These are phyloP conservation scores for Luperina testacea DNA, from an alignment of 2,888 invertebrate genomes.

Conservation along the genomic window DNA sequence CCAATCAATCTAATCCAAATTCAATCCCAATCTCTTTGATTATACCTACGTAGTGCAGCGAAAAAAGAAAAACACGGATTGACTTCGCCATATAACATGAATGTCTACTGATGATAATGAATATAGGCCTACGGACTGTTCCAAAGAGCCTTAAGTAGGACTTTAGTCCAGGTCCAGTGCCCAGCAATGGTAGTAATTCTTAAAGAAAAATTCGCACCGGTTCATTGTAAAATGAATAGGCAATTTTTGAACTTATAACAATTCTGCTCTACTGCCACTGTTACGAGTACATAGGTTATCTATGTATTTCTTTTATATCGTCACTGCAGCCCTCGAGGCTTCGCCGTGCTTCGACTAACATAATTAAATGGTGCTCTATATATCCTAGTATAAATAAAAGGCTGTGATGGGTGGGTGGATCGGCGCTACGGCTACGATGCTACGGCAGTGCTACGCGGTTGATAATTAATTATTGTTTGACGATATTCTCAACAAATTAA, in stretches of 20 bases:
- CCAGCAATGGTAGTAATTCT: background rate
- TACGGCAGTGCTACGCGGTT: conserved; percentile 10
- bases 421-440: background rate
- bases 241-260: background rate
- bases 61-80: no score
- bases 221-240: background rate
- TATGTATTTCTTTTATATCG: no score
- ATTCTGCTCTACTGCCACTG: no score
- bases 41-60: no score
- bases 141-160: background rate
- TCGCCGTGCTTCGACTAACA: background rate
- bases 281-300: background rate
- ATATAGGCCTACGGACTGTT: background rate
- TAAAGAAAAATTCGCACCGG: background rate
- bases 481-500: background rate
- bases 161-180: no score
- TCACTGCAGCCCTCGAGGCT: background rate
- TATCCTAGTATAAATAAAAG: background rate
- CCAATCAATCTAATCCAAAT: no score
- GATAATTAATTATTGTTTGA: background rate
- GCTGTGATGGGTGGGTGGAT: background rate
- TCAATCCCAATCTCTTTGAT: no score
- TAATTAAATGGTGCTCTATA: background rate
- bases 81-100: background rate
- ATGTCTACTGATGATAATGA: background rate